These are phyloP conservation scores for Chorisops tibialis DNA, from an alignment of 2,888 invertebrate genomes.

Conservation along the genomic window DNA sequence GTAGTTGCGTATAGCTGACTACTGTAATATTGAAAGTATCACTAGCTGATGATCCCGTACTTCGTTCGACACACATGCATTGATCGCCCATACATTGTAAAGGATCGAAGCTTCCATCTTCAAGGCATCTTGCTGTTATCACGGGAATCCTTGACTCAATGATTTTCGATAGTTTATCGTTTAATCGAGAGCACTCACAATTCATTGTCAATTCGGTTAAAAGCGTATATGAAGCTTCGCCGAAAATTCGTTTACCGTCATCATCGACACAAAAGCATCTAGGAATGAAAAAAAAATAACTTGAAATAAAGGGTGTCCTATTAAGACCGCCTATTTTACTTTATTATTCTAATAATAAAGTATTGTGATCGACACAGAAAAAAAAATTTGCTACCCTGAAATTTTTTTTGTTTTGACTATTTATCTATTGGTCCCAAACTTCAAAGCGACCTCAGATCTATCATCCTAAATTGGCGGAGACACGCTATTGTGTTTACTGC, in stretches of 20 bases:
- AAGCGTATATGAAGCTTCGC: constrained; percentile 57
- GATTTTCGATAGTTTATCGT: constrained; percentile 40
- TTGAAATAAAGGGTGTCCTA: too few relatives aligned
- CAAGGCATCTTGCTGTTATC: constrained; percentile 58
- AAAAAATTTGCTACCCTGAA: too few relatives aligned
- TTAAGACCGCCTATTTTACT: too few relatives aligned
- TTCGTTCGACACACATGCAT: constrained; percentile 61
- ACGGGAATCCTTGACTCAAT: constrained; percentile 48
- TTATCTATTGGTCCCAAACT: too few relatives aligned
- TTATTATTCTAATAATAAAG: too few relatives aligned
- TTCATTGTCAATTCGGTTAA: constrained; percentile 53
- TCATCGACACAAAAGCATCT: constrained; percentile 66
- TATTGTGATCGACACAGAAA: too few relatives aligned
- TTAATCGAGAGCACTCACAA: constrained; percentile 62
- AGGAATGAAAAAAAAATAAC: constrained; percentile 34
- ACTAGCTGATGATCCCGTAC: constrained; percentile 54
- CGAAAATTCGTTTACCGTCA: constrained; percentile 63
- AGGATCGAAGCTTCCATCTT: constrained; percentile 65
- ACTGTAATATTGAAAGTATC: constrained; percentile 46
- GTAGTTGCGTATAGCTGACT: constrained; percentile 46
- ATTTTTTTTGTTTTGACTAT: too few relatives aligned
- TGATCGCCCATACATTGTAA: constrained; percentile 61
- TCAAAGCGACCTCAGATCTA: too few relatives aligned
- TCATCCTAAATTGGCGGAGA: too few relatives aligned
- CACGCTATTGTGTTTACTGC: too few relatives aligned